Evolutionary conservation across 2,888 invertebrate genomes (phyloP).

Genomic region (Onthophagus sagittarius): DNA sequence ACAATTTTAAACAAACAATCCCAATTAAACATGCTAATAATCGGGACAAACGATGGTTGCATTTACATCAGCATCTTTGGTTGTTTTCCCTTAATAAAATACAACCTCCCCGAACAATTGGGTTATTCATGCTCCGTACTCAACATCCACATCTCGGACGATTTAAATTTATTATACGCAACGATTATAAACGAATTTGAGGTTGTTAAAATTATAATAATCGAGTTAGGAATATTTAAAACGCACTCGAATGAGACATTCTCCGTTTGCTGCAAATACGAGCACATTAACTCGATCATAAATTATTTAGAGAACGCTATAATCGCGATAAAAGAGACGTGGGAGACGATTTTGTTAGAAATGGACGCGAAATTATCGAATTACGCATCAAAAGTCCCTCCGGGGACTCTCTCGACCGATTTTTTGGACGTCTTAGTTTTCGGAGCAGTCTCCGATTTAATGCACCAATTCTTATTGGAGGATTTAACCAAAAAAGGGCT

Average conservation of each 20-base stretch:
- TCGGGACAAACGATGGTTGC: conserved; percentile 72
- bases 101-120: conserved; percentile 57
- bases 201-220: conserved; percentile 51
- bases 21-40: conserved; percentile 70
- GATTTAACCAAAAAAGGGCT: conserved; percentile 90
- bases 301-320: conserved; percentile 73
- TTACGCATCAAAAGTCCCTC: conserved; percentile 77
- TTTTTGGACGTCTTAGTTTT: conserved; percentile 86
- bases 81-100: conserved; percentile 72
- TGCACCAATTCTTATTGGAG: conserved; percentile 69
- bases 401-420: conserved; percentile 84
- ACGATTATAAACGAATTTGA: conserved; percentile 55
- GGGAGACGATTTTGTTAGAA: conserved; percentile 91
- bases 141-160: conserved; percentile 66
- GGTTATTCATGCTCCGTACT: conserved; percentile 56
- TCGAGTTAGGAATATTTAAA: conserved; percentile 61
- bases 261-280: conserved; percentile 69
- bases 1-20: conserved; percentile 54
- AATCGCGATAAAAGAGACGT: conserved; percentile 80
- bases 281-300: conserved; percentile 56
- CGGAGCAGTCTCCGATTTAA: conserved; percentile 70
- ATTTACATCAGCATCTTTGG: conserved; percentile 79
- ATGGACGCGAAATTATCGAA: conserved; percentile 90
- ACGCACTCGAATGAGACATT: conserved; percentile 68
- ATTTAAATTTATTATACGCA: conserved; percentile 67